phyloP scores from a whole-genome alignment of 2,797 vertebrate genomes.

The Cyclopterus lumpus region DNA sequence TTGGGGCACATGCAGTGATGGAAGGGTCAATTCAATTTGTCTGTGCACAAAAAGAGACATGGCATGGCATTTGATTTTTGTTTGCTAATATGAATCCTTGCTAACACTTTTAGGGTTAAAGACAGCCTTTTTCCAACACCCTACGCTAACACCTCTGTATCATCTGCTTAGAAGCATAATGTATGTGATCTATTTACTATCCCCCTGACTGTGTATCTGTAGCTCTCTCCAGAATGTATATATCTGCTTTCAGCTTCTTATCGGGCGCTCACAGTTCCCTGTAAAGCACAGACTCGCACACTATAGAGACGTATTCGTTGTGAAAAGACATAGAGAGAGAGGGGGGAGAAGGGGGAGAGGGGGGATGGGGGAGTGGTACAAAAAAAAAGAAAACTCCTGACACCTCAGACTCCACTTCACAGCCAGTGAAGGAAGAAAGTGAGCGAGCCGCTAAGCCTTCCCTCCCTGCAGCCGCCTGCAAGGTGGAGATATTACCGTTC shows the following conservation, averaged over 20 bases:
- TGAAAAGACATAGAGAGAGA: constrained; percentile 48
- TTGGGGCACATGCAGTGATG: constrained; percentile 41
- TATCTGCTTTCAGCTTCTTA: constrained; percentile 85
- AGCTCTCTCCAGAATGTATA: constrained; percentile 78
- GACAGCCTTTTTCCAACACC: constrained; percentile 44
- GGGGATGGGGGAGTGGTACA: background rate
- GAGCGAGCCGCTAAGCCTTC: constrained; percentile 77
- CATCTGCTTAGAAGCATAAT: constrained; percentile 69
- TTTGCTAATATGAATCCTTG: constrained; percentile 14
- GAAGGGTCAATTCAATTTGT: constrained; percentile 71
- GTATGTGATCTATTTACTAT: constrained; percentile 77
- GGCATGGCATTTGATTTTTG: constrained; percentile 27
- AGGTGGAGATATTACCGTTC: constrained; percentile 85
- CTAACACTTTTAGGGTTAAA: constrained; percentile 19
- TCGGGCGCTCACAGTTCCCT: constrained; percentile 81
- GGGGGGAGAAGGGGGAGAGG: background rate
- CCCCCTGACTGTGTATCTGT: constrained; percentile 58
- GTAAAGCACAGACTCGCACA: constrained; percentile 78
- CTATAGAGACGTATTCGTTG: constrained; percentile 73
- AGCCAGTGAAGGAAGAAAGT: constrained; percentile 82
- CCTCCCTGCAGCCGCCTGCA: constrained; percentile 80
- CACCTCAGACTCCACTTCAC: constrained; percentile 87
- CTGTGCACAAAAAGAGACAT: constrained; percentile 65
- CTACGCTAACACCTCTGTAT: constrained; percentile 50
- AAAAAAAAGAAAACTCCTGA: constrained; percentile 79